Base-by-base conservation (phyloP, 2,888 invertebrate genomes). In the Cacoxenus indagator region DNA sequence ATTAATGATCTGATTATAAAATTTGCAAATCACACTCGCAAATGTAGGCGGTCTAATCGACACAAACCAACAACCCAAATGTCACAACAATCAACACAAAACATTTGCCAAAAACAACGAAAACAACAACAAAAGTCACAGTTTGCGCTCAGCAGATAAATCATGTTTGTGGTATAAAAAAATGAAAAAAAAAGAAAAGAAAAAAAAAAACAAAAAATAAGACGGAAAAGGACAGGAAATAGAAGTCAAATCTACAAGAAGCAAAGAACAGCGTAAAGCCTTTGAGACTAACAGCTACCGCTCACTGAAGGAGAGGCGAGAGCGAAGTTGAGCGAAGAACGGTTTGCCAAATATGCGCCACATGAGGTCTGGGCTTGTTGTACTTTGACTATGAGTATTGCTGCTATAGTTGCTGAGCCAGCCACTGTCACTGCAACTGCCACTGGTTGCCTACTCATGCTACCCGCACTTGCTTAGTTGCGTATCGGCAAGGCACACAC, bases 281-380 rank as follows among this genome's bases (percentile, higher is more conserved):
- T 51, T 22, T 64, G 45, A 73, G 67, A 57, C 67, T 64, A 31
- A 64, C 55, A 68, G 51, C 64, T 73, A 66, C 64, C 66, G 71
- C 24, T 43, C 43, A 5, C 46, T 6, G n/a, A 46, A 17, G 46
- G 2, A 1, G 5, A 51, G 8, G 6, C 9, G 19, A 22, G 48
- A 51, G 45, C n/a, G 45, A 43, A 77, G 76, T 73, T 71, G 69
- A 67, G 68, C 76, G 71, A 69, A 71, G 64, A 73, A 81, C 74
- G 75, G 77, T 82, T 78, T 75, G 78, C 76, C 77, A 83, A 77
- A 84, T 78, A 78, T 69, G 71, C 82, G 68, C 78, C 71, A 71
- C 80, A 80, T 77, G 84, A 65, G 78, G 80, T 73, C 81, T 37
- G 48, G 46, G 62, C 59, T 19, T 62, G 45, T 19, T 62, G 45